Evolutionary conservation across 1,140 invertebrate genomes (phyloP), one percentile per base, ranked within the genome.

Genomic region (Macrobrachium nipponense): DNA sequence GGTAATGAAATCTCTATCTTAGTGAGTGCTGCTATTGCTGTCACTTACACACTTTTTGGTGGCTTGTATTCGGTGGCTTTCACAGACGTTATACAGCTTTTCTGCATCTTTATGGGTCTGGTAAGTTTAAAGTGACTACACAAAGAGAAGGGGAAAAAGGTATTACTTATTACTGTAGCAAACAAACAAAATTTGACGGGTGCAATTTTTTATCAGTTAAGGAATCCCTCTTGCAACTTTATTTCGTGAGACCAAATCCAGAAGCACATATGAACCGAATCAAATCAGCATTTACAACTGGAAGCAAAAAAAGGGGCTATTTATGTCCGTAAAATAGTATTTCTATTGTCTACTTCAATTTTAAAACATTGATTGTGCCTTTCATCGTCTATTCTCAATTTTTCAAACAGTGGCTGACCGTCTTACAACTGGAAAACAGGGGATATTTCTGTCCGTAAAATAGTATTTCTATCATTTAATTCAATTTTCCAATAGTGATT

Each of bases 1-100:
- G 96, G 98, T 90, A 96, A 98, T 89, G 93, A 94, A 80, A 95
- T 95, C 4, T 97, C 97, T 15, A 97, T 99, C 72, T 97, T 99
- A 86, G 93, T 99, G 89, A 99, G 97, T 88, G 96, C 98, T 5
- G 97, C 95, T 91, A 98, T 99, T 87, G 98, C 98, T 18, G 95
- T 99, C 43, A 96, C 98, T 91, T 99, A 99, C 92, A 99, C 98
- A 0, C 93, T 99, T 20, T 98, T 99, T 91, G 98, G 98, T 1
- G 98, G 98, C 0, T 93, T 99, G 14, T 99, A 99, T 91, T 97
- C 98, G 62, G 98, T 99, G 60, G 98, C 98, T 0, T 99, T 99
- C 91, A 99, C 98, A 2, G 98, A 99, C 91, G 98, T 99, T 89
- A 98, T 99, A 88, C 98, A 99, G 92, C 93, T 99, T 3, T 98